Evolutionary conservation across 2,113 vertebrate species (phyloP).

Genomic region (Phasianus colchicus): DNA sequence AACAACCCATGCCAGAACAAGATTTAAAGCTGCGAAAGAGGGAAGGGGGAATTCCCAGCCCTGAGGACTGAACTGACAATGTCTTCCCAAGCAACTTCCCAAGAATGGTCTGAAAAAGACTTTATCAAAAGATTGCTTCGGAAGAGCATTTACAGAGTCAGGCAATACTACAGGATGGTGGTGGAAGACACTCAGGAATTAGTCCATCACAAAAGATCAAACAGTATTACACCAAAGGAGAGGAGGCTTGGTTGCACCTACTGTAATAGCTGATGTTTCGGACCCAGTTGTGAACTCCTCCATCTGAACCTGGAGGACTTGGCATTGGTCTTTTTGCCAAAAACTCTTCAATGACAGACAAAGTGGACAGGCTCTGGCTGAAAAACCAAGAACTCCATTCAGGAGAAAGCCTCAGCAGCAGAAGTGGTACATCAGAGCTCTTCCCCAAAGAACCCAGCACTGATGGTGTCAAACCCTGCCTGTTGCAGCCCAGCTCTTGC

Average conservation of each 20-base stretch:
- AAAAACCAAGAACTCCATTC: conserved; percentile 52
- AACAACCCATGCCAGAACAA: neutral
- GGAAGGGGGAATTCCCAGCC: neutral
- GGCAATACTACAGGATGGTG: neutral
- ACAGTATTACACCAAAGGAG: neutral
- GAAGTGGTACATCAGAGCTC: neutral
- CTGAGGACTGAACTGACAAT: neutral
- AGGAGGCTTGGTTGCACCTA: conserved; percentile 78
- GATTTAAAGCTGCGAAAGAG: neutral
- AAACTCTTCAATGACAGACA: conserved; percentile 97
- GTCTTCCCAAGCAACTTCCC: neutral
- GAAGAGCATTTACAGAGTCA: neutral
- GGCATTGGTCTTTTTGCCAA: conserved; percentile 90
- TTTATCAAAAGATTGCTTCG: neutral
- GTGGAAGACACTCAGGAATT: neutral
- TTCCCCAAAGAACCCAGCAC: neutral
- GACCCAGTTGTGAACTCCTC: conserved; percentile 88
- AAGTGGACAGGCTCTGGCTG: conserved; percentile 97
- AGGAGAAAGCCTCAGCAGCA: conserved; percentile 13
- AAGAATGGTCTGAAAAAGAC: neutral
- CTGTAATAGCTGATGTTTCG: conserved; percentile 96
- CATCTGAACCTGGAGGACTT: conserved; percentile 74
- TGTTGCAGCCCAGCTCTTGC: neutral
- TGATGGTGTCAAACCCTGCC: neutral
- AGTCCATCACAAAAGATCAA: neutral